These are phyloP conservation scores for Scomber scombrus DNA, from an alignment of 2,113 vertebrate genomes.

Conservation along the genomic window DNA sequence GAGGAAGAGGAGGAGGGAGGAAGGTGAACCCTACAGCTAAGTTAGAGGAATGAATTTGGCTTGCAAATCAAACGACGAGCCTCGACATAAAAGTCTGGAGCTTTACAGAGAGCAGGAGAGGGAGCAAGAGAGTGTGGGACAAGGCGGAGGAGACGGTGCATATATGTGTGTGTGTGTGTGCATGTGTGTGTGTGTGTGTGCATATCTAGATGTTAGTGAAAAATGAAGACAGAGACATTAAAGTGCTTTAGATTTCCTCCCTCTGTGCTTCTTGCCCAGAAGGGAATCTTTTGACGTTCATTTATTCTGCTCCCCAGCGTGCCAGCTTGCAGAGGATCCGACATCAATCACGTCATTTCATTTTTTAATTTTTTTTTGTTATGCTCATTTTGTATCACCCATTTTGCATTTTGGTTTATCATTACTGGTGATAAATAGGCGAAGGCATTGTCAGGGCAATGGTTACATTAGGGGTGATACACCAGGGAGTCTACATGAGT, in stretches of 20 bases:
- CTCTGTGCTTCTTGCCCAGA: slow-evolving; percentile 62
- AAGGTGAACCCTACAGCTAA: slow-evolving; percentile 37
- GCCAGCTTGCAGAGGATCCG: slow-evolving; percentile 42
- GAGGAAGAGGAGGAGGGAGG: neutral
- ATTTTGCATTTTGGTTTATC: slow-evolving; percentile 61
- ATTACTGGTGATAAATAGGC: slow-evolving; percentile 71
- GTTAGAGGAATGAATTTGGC: slow-evolving; percentile 51
- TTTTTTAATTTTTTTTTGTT: slow-evolving; percentile 59
- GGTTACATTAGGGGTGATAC: slow-evolving; percentile 55
- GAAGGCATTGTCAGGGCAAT: slow-evolving; percentile 55
- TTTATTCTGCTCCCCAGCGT: slow-evolving; percentile 65
- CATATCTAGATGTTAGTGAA: slow-evolving; percentile 51
- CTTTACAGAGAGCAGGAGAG: slow-evolving; percentile 46
- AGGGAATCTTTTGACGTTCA: slow-evolving; percentile 67
- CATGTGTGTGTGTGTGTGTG: neutral
- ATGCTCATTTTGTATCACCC: slow-evolving; percentile 67
- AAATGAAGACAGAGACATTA: slow-evolving; percentile 70
- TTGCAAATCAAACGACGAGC: slow-evolving; percentile 70
- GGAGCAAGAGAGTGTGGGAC: slow-evolving; percentile 31
- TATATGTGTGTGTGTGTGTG: neutral
- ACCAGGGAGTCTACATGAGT: slow-evolving; percentile 26
- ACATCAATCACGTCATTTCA: slow-evolving; percentile 69
- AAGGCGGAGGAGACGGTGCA: neutral
- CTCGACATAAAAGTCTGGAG: slow-evolving; percentile 55
- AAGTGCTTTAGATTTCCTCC: slow-evolving; percentile 71